Evolutionary conservation across 2,797 vertebrate species (phyloP), one percentile per base, ranked within the genome.

Genomic region (Muraenolepis orangiensis): DNA sequence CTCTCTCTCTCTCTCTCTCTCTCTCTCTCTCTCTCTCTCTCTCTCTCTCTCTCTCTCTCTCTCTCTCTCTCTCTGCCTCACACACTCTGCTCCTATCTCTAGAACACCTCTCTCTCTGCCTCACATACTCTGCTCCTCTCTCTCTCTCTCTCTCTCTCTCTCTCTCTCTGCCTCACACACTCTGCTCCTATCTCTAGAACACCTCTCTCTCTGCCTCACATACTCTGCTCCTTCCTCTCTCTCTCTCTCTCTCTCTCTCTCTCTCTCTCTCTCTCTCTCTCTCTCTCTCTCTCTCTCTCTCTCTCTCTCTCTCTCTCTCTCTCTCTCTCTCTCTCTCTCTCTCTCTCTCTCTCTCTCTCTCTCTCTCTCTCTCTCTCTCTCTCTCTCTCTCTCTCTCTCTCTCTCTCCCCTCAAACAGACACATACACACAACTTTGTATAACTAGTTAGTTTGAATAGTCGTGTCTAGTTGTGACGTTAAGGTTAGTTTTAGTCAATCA

Each of bases 61-160:
- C n/a, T n/a, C n/a, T n/a, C n/a, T n/a, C n/a, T n/a, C n/a, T n/a
- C n/a, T n/a, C n/a, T n/a, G n/a, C n/a, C n/a, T 36, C 40, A 51
- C 73, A 69, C 70, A 70, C 66, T 70, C 14, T 69, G 34, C n/a
- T n/a, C n/a, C n/a, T n/a, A n/a, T n/a, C n/a, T 76, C 69, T 70
- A 30, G 2, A 16, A 8, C 7, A 26, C 13, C n/a, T n/a, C n/a
- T n/a, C n/a, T n/a, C n/a, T n/a, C n/a, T n/a, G n/a, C n/a, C n/a
- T n/a, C n/a, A n/a, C n/a, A n/a, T n/a, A n/a, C n/a, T n/a, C n/a
- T n/a, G n/a, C n/a, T n/a, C n/a, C n/a, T n/a, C n/a, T n/a, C n/a
- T n/a, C n/a, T n/a, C n/a, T n/a, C n/a, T n/a, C n/a, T n/a, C n/a
- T n/a, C n/a, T n/a, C n/a, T n/a, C n/a, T n/a, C n/a, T n/a, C n/a